Percentiles rank a stretch among this genome's conserved stretches.
These are phyloP conservation scores for Enhydra lutris DNA, from an alignment of 2,113 vertebrate species.

Conservation along the genomic window DNA sequence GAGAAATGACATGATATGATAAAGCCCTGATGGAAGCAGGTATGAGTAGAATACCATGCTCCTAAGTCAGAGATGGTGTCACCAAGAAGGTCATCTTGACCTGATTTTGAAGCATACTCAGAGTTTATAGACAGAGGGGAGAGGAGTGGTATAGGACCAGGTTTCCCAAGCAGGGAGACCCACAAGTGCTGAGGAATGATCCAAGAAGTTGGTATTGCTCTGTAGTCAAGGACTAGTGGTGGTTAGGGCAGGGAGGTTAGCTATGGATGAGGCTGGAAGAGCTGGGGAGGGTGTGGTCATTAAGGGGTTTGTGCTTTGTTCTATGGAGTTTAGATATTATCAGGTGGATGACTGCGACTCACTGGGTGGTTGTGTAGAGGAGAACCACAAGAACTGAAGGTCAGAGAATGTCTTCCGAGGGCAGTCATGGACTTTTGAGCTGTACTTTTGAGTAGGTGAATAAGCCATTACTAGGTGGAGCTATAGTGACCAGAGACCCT, in stretches of 20 bases:
- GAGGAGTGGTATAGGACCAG: not conserved
- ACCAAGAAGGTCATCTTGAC: not conserved
- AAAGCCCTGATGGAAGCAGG: not conserved
- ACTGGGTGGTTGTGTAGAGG: not conserved
- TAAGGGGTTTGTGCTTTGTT: not conserved
- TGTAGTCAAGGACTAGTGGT: not conserved
- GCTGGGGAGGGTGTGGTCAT: not conserved
- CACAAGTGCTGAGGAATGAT: not conserved
- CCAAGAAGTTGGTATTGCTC: not conserved
- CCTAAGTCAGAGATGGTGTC: not conserved
- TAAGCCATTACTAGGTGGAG: not conserved
- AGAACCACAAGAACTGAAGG: not conserved
- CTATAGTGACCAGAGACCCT: not conserved
- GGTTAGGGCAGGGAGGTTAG: not conserved
- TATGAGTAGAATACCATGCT: not conserved
- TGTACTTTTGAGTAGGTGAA: not conserved
- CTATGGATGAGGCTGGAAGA: not conserved
- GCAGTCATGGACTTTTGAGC: not conserved
- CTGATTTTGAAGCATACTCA: not conserved
- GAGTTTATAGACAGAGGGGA: not conserved
- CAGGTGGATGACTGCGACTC: not conserved
- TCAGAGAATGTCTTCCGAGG: not conserved
- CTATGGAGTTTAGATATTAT: not conserved
- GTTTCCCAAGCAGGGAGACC: not conserved
- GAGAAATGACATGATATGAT: not conserved